Base-by-base conservation (phyloP, 2,888 invertebrate species). In the Ormyrus nitidulus region DNA sequence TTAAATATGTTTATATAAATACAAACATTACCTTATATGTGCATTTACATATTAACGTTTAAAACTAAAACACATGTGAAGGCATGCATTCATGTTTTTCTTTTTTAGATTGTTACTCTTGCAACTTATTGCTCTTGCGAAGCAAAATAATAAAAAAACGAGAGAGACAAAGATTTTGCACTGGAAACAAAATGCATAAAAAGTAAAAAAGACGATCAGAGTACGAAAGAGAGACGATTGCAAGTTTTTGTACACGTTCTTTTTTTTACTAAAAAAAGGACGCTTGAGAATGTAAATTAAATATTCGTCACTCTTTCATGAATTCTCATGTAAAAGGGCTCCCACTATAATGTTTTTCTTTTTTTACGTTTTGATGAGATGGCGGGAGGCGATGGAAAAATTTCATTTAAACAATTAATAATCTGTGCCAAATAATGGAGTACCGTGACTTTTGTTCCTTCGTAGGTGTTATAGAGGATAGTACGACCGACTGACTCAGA, bases 371-470 rank as follows among this genome's bases (percentile, higher is more conserved):
- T 49, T 82, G 74, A 69, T 72, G 81, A 85, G 85, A 59, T 58
- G 59, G 72, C 46, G 62, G 58, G 53, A 71, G 68, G 46, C 59
- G 73, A 76, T 61, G 71, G 56, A 69, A 76, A 81, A 79, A 77
- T 73, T 82, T 81, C 56, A 61, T 77, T 79, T 77, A 54, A 77
- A 77, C 85, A 86, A 34, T 34, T 34, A 87, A 89, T 86, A 88
- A 89, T 89, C 88, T 90, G 90, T 90, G 90, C 90, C 90, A 90
- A 90, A 90, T 90, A 88, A 87, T 85, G 87, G 87, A 88, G 87
- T 88, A 88, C 85, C 86, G 87, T 87, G 85, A 88, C 85, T 88
- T 87, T 89, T 89, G 89, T 90, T 89, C 88, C 88, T 89, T 88
- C 84, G 64, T 80, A 87, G 85, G 84, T 83, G 83, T 87, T 84